These are phyloP conservation scores for Zeuzera pyrina DNA, from an alignment of 2,888 invertebrate species.

Conservation along the genomic window DNA sequence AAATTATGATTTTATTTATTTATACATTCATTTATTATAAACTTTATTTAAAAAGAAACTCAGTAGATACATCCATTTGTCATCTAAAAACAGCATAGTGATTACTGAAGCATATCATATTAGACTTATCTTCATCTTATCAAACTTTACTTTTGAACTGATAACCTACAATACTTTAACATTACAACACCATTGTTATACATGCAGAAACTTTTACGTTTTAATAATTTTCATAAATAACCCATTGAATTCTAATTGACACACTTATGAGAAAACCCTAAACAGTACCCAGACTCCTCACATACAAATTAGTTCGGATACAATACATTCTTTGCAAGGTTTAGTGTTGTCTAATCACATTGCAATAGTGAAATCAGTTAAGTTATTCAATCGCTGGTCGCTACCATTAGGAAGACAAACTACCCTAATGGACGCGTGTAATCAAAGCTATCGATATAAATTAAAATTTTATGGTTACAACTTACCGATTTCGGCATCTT, in stretches of 20 bases:
- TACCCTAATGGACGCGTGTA: conserved; percentile 4
- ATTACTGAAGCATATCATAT: conserved; percentile 11
- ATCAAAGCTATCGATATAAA: neutral
- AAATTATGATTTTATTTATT: too few relatives aligned
- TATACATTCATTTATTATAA: too few relatives aligned
- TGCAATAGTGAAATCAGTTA: conserved; percentile 57
- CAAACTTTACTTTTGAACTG: conserved; percentile 17
- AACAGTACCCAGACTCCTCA: too few relatives aligned
- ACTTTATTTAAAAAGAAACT: too few relatives aligned
- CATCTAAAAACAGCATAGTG: too few relatives aligned
- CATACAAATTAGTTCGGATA: too few relatives aligned
- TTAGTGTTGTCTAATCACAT: conserved; percentile 47
- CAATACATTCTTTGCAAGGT: too few relatives aligned
- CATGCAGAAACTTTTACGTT: conserved; percentile 25
- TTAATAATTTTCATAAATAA: too few relatives aligned
- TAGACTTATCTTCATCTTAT: conserved; percentile 22
- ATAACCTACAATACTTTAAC: conserved; percentile 24
- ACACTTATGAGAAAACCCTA: too few relatives aligned
- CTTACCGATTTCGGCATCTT: conserved; percentile 79
- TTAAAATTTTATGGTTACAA: conserved; percentile 17
- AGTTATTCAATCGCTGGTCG: conserved; percentile 30
- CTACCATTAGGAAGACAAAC: conserved; percentile 1
- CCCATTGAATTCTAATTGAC: too few relatives aligned
- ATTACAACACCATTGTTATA: conserved; percentile 29
- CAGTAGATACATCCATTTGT: too few relatives aligned